Base-by-base conservation (phyloP, 2,797 vertebrate genomes). In the Anableps anableps region DNA sequence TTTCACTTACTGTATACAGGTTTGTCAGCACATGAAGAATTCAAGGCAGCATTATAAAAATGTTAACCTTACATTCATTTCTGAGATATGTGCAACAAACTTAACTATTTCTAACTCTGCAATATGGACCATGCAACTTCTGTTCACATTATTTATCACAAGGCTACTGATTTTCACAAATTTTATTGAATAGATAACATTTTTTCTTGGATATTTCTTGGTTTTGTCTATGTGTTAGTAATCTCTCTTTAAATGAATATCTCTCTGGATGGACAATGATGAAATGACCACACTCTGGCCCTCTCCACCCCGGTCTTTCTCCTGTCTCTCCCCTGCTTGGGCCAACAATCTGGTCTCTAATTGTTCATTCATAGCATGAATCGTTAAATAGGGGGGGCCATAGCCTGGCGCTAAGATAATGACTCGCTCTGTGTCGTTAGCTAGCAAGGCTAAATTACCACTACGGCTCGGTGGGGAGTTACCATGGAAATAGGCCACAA, bases 321-420 rank as follows among this genome's bases (percentile, higher is more conserved):
- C 77, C 74, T 38, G 43, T 77, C 78, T 85, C 76, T 53, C 79
- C 76, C 51, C 75, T 80, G 76, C 84, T 88, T 84, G 85, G 77
- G 81, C 81, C 89, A 76, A 79, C 86, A 94, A 92, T 94, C 94
- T 93, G 87, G 74, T 84, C 89, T 92, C 89, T 96, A 96, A 96
- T 96, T 95, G 93, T 95, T 95, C 95, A 94, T 93, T 95, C 94
- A 92, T 90, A 91, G 89, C 89, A 87, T 88, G 93, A 95, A 94
- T 95, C 95, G 93, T 94, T 95, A 95, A 96, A 96, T 94, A 93
- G 93, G 92, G 93, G 92, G 93, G 90, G 86, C 86, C 86, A 88
- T 74, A 83, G 89, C 88, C 90, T 89, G 87, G 91, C 85, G 91
- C 94, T 95, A 93, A 92, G 90, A 94, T 95, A 95, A 96, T 94